A percentile compares a stretch with the other conserved stretches of the same genome.
Evolutionary conservation across 92 coral and sea anemone genomes (phyloP).

Genomic region (Paramuricea clavata): DNA sequence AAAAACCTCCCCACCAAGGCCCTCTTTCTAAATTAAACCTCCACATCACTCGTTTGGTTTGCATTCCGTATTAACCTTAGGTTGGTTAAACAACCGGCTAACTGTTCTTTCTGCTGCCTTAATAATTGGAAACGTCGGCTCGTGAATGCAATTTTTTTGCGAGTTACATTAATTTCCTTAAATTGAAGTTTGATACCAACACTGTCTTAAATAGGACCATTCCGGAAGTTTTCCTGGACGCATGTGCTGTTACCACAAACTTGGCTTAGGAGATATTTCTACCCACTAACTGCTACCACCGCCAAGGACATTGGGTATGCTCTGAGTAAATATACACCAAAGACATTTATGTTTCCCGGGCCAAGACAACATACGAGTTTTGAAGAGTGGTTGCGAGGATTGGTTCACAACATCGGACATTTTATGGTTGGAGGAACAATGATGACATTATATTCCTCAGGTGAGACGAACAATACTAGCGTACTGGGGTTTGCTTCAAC

Average conservation of each 20-base stretch:
- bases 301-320: slow-evolving; percentile 20
- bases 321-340: neutral
- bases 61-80: too few relatives aligned
- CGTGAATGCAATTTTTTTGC: too few relatives aligned
- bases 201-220: slow-evolving; percentile 9
- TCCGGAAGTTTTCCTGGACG: slow-evolving; percentile 6
- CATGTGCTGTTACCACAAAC: slow-evolving; percentile 13
- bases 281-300: neutral
- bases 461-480: neutral
- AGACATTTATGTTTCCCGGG: slow-evolving; percentile 6
- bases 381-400: slow-evolving; percentile 26
- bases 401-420: slow-evolving; percentile 8
- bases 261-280: slow-evolving; percentile 21
- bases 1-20: too few relatives aligned
- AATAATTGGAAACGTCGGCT: too few relatives aligned
- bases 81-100: too few relatives aligned
- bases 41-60: too few relatives aligned
- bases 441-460: slow-evolving; percentile 21
- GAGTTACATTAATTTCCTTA: neutral
- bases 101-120: too few relatives aligned
- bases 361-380: neutral
- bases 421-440: slow-evolving; percentile 17
- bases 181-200: neutral
- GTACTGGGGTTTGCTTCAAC: too few relatives aligned
- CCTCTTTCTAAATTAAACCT: too few relatives aligned